Base-by-base conservation (phyloP, 2,888 invertebrate species). In the Sceliomorpha sp. region DNA sequence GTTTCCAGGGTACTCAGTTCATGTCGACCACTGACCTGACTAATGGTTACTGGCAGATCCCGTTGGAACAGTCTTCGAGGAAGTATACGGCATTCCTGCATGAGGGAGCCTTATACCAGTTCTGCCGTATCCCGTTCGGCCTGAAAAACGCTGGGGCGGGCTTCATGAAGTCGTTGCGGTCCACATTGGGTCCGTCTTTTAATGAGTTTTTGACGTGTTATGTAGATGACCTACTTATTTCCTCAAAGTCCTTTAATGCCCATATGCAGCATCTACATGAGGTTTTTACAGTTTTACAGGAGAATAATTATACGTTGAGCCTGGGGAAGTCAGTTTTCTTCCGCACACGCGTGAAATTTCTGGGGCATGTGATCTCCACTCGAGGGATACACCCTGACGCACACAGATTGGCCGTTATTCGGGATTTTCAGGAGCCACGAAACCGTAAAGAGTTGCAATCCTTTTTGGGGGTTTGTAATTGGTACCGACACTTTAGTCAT, bases 111-210 rank as follows among this genome's bases (percentile, higher is more conserved):
- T 55, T 70, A 8, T 82, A 78, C 53, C 72, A 72, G 8, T 82
- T 78, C 66, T 55, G 39, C 27, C 62, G 74, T 0, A 50, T 83
- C 6, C 81, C 82, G 1, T 83, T n/a, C n/a, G n/a, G n/a, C n/a
- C n/a, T n/a, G n/a, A n/a, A n/a, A n/a, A n/a, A n/a, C n/a, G n/a
- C n/a, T 80, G 42, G 81, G 78, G 4, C 36, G 80, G 74, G 72
- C 0, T 80, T 80, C 34, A 73, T 75, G n/a, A 26, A 72, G 4
- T 60, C 73, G 0, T 36, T 80, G 9, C 56, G 70, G 34, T n/a
- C 66, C 8, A 58, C 76, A 4, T 45, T 84, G 1, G 80, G 78
- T 3, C 66, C 75, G 2, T 73, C 76, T 4, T 36, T 12, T 20
- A 34, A 48, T 2, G 12, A 34, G 1, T 69, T 53, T 20, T 9